Percentiles rank a stretch among this genome's conserved stretches.
Evolutionary conservation across 2,888 invertebrate genomes (phyloP).

Genomic region (Spisula subtruncata): DNA sequence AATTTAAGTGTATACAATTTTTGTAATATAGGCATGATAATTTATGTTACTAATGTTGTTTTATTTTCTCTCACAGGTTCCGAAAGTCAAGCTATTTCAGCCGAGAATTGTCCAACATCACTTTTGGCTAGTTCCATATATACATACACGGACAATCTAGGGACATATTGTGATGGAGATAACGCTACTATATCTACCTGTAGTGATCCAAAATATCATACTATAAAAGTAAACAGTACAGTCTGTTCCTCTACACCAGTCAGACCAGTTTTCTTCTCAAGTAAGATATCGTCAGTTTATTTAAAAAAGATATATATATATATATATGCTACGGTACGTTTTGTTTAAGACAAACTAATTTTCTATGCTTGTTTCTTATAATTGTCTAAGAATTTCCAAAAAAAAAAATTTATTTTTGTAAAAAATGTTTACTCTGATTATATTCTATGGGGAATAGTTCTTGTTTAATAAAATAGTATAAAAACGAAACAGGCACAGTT

Average conservation of each 20-base stretch:
- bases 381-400: not conserved
- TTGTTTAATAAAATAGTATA: too few species aligned
- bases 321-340: too few species aligned
- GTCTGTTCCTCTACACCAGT: not conserved
- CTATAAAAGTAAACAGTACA: not conserved
- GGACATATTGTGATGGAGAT: constrained; percentile 26
- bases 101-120: constrained; percentile 40
- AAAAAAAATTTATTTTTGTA: not conserved
- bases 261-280: constrained; percentile 2
- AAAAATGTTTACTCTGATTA: too few species aligned
- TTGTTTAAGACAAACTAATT: too few species aligned
- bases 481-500: too few species aligned
- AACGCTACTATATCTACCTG: constrained; percentile 48
- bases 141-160: constrained; percentile 41
- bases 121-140: constrained; percentile 45
- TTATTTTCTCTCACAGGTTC: not conserved
- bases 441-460: too few species aligned
- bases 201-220: constrained; percentile 4
- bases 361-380: too few species aligned
- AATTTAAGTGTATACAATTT: too few species aligned
- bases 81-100: constrained; percentile 26
- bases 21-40: too few species aligned
- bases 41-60: not conserved
- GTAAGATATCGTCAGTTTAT: not conserved
- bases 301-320: too few species aligned